Conservation (phyloP, 1,140 invertebrate genomes). For the Ladona fulva region DNA sequence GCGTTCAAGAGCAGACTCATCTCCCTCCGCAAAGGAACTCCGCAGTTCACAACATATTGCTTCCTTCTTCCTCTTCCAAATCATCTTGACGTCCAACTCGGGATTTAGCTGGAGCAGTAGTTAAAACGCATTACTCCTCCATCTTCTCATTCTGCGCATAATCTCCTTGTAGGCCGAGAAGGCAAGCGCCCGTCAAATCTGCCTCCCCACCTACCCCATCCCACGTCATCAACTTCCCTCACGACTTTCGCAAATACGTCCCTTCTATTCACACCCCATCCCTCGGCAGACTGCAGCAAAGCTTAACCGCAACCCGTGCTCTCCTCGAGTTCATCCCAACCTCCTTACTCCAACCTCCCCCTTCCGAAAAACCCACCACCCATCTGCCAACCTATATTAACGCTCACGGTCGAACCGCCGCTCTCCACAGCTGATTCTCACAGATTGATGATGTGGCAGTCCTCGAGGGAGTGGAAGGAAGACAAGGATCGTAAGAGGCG, state of each 20-base stretch:
- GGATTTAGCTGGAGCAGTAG: not conserved
- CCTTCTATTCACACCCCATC: not conserved
- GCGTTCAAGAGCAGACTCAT: not conserved
- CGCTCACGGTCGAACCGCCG: not conserved
- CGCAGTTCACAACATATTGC: not conserved
- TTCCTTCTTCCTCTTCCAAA: not conserved
- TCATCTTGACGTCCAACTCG: not conserved
- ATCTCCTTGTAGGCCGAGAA: not conserved
- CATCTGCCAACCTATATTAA: conserved; percentile 1
- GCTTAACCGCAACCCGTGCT: not conserved
- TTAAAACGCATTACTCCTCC: not conserved
- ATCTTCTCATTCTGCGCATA: not conserved
- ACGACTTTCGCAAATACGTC: not conserved
- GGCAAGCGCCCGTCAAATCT: not conserved
- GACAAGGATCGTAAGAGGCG: conserved; percentile 6
- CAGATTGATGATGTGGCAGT: conserved; percentile 4
- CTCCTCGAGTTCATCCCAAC: too few relatives aligned
- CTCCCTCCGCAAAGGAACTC: too few relatives aligned
- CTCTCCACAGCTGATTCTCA: not conserved
- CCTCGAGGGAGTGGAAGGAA: not conserved
- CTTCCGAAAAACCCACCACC: not conserved
- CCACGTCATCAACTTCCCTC: not conserved
- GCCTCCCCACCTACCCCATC: not conserved
- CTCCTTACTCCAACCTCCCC: not conserved
- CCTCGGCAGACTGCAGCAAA: not conserved